Percentiles rank a stretch among this genome's conserved stretches.
Conservation (phyloP, 2,888 invertebrate genomes). For the Leptinotarsa juncta region DNA sequence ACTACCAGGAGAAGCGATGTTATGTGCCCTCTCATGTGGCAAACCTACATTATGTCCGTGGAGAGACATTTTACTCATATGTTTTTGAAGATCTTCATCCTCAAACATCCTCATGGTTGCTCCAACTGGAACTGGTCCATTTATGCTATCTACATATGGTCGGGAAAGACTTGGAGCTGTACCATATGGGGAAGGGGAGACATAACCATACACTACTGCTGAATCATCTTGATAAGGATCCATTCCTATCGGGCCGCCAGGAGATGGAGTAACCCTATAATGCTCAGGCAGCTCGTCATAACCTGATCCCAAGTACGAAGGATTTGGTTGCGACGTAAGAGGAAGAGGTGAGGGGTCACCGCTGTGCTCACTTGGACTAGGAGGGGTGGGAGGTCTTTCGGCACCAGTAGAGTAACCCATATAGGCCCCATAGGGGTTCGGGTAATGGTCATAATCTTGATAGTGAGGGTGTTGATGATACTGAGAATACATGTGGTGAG, state of each 20-base stretch:
- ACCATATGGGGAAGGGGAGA: conserved; percentile 74
- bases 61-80: conserved; percentile 74
- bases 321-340: conserved; percentile 62
- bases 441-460: conserved; percentile 72
- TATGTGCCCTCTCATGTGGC: conserved; percentile 61
- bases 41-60: conserved; percentile 63
- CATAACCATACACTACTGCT: conserved; percentile 74
- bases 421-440: conserved; percentile 67
- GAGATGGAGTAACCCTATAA: conserved; percentile 74
- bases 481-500: conserved; percentile 67
- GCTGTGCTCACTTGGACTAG: conserved; percentile 71
- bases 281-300: conserved; percentile 74
- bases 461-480: conserved; percentile 69
- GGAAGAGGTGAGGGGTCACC: conserved; percentile 70
- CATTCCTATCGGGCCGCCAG: conserved; percentile 70
- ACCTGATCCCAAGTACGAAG: conserved; percentile 73
- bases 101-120: conserved; percentile 74
- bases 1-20: conserved; percentile 67
- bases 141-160: conserved; percentile 69
- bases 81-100: conserved; percentile 79
- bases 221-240: conserved; percentile 76
- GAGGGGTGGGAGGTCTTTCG: conserved; percentile 68
- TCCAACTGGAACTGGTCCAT: conserved; percentile 66
- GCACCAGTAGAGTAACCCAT: conserved; percentile 66
- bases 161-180: conserved; percentile 66